Evolutionary conservation across 1,140 invertebrate genomes (phyloP), one percentile per base, ranked within the genome.

Genomic region (Hormaphis cornu): DNA sequence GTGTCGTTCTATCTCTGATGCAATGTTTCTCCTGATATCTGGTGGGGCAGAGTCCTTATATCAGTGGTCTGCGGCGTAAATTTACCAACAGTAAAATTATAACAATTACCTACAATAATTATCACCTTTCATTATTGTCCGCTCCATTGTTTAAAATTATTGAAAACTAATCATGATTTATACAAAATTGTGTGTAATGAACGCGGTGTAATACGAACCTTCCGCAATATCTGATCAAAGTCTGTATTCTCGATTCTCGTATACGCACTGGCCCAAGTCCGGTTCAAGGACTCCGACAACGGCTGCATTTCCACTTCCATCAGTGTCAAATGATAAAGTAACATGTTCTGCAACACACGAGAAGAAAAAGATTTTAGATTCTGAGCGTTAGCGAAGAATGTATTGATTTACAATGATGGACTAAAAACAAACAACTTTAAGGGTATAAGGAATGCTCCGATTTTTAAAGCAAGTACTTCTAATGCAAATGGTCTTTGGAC

Each of bases 221-320:
- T 66, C 33, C 20, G n/a, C n/a, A 66, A 16, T 44, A 66, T 66
- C 22, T 66, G 42, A 66, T 66, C 61, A 10, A 66, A 66, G 24
- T 66, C 61, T 0, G 61, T 33, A 24, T 48, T 30, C 14, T 48
- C 61, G 6, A 66, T 66, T 66, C 61, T 66, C 4, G 61, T 66
- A 10, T 66, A 66, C 12, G 61, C 61, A 7, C 35, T 46, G 12
- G 61, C 44, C 61, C 61, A 66, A 30, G 61, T 66, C 1, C 44
- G 61, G 14, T 66, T 66, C 5, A 66, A 50, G 1, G 42, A 66
- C 22, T 66, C 61, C 3, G 61, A 66, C 30, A 66, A 8, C 18
- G 61, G 61, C 50, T 66, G 44, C 61, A 66, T 66, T 50, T 66
- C 61, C 18, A 66, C 28, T 48, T 66, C 61, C 61, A 66, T 66